Conservation (phyloP, 2,888 invertebrate genomes). For the Caenorhabditis panamensis region DNA sequence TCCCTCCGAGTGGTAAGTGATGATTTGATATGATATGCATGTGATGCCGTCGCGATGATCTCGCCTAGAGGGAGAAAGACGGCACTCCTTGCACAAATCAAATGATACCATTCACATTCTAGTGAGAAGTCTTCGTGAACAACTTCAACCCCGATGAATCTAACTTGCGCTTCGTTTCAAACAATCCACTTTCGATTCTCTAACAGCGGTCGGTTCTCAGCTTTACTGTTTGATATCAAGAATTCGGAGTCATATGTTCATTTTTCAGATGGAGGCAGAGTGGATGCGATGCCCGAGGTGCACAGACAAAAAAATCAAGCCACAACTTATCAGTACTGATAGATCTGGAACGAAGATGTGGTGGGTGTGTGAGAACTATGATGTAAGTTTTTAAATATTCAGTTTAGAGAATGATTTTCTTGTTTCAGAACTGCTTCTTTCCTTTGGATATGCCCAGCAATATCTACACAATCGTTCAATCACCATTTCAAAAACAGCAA, state of each 20-base stretch:
- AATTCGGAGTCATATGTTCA: not conserved
- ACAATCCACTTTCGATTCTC: not conserved
- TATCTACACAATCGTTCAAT: conserved; percentile 74
- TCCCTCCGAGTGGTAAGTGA: conserved; percentile 59
- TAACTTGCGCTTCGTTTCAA: conserved; percentile 27
- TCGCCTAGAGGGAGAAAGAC: conserved; percentile 34
- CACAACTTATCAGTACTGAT: conserved; percentile 12
- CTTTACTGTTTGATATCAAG: not conserved
- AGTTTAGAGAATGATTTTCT: not conserved
- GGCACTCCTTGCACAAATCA: conserved; percentile 35
- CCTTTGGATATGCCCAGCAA: conserved; percentile 77
- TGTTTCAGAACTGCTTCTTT: conserved; percentile 75
- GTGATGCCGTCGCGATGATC: conserved; percentile 39
- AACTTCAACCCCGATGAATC: conserved; percentile 10
- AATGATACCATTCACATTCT: conserved; percentile 62
- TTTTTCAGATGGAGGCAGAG: conserved; percentile 50
- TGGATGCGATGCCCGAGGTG: conserved; percentile 53
- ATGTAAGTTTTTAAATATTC: conserved; percentile 30
- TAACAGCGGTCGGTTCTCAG: conserved; percentile 59
- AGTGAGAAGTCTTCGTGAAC: conserved; percentile 55
- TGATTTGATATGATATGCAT: conserved; percentile 57
- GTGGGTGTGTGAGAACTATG: conserved; percentile 55
- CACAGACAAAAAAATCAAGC: conserved; percentile 24
- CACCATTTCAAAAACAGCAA: conserved; percentile 61
- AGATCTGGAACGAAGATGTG: conserved; percentile 27